These are phyloP conservation scores for Phyllostomus discolor DNA, from an alignment of 2,113 vertebrate genomes.

Conservation along the genomic window DNA sequence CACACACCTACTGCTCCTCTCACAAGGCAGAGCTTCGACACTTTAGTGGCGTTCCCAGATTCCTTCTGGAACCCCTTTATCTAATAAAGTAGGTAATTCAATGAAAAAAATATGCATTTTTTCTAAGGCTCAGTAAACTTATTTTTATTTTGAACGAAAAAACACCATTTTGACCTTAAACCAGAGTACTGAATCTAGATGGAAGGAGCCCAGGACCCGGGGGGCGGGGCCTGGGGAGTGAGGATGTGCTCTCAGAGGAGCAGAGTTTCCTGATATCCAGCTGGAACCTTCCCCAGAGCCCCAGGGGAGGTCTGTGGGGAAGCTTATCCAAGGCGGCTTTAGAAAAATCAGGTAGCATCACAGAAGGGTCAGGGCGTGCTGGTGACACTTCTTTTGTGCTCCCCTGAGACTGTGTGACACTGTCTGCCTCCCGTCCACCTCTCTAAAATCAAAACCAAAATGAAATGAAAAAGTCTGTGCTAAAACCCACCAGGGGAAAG, in stretches of 20 bases:
- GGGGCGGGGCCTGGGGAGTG: background rate
- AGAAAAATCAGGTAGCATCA: background rate
- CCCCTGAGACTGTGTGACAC: background rate
- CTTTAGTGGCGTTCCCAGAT: background rate
- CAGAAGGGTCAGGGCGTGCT: background rate
- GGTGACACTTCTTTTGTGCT: background rate
- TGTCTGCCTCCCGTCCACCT: too few relatives aligned
- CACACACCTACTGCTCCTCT: background rate
- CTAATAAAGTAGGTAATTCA: background rate
- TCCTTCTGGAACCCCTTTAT: background rate
- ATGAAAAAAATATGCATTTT: background rate
- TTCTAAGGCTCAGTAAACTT: background rate
- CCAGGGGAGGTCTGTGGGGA: too few relatives aligned
- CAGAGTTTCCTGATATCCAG: too few relatives aligned
- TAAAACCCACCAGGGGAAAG: background rate
- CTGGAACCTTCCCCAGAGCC: too few relatives aligned
- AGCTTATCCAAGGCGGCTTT: background rate
- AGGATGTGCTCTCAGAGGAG: background rate
- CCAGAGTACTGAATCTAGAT: background rate
- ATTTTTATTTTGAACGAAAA: background rate
- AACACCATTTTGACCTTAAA: background rate
- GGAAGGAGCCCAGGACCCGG: background rate
- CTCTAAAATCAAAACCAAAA: too few relatives aligned
- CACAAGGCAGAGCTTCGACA: background rate
- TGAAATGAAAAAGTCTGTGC: background rate